These are phyloP conservation scores for Gallinago nigripennis DNA, from an alignment of 2,797 vertebrate species.

Conservation along the genomic window DNA sequence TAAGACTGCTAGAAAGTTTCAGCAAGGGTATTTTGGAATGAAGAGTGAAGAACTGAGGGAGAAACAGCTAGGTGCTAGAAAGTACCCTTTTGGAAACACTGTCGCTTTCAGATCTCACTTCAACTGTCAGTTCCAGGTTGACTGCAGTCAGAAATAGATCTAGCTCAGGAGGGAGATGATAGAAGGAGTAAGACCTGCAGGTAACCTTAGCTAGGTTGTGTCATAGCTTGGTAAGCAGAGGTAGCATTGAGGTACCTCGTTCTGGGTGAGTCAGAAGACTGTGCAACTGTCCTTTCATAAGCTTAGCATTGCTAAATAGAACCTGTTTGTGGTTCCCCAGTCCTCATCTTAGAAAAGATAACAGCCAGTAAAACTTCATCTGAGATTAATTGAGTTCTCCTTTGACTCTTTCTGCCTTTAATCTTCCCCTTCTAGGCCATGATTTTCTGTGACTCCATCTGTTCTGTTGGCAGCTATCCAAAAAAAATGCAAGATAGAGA, in stretches of 20 bases:
- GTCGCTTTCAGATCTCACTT: background rate
- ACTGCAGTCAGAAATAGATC: background rate
- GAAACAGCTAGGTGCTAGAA: background rate
- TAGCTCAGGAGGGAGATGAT: background rate
- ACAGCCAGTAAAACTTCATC: background rate
- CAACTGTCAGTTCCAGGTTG: background rate
- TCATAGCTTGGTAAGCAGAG: background rate
- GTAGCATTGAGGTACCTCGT: background rate
- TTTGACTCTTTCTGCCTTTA: constrained; percentile 9
- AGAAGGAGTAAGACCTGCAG: background rate
- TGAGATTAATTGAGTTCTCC: background rate
- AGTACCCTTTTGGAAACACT: background rate
- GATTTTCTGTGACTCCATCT: background rate
- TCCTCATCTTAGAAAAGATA: background rate
- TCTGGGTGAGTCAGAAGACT: background rate
- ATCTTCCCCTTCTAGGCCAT: background rate
- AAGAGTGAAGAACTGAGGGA: background rate
- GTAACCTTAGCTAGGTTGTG: background rate
- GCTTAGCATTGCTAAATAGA: background rate
- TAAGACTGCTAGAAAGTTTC: background rate
- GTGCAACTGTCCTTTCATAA: background rate
- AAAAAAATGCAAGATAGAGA: background rate
- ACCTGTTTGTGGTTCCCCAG: background rate
- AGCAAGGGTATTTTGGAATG: background rate
- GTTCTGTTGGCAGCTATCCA: background rate